Evolutionary conservation across 2,797 vertebrate species (phyloP), one percentile per base, ranked within the genome.

Genomic region (Manis pentadactyla): DNA sequence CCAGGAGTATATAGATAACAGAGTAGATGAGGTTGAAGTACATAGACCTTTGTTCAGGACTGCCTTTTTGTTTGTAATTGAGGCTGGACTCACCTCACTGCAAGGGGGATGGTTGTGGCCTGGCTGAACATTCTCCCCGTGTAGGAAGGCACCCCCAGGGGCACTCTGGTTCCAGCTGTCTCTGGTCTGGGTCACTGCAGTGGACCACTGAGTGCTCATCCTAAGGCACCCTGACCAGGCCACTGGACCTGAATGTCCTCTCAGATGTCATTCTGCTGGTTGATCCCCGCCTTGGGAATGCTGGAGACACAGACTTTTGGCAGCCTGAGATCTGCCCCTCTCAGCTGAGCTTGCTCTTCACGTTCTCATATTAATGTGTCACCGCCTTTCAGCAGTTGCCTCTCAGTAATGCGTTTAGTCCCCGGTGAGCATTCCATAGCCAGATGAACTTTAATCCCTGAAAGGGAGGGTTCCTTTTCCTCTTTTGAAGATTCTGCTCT

Each of bases 401-500:
- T 90, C 87, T 97, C 79, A 85, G 97, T 92, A 55, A 96, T 97
- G 98, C 98, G 53, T 98, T 98, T 97, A 95, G 96, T 97, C 98
- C 98, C 99, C 97, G 69, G 90, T 51, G 78, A 97, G 97, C 98
- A 98, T 98, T 97, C 98, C 98, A 97, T 95, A 97, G 95, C 98
- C 98, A 96, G 98, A 98, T 98, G 98, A 98, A 96, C 94, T 93
- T 93, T 98, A 98, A 99, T 98, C 98, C 95, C 61, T 95, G 95
- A 97, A 93, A 96, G 97, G 39, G 87, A 98, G 97, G 98, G 98
- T 98, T 98, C 87, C 19, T 97, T 87, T 95, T 94, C 93, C 75
- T 97, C 98, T 98, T 95, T 98, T 98, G 98, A 98, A 98, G 98
- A 98, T 98, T 98, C 87, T 98, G 97, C 97, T 97, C 69, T 79